Conservation (phyloP, 1,140 invertebrate genomes). For the Tetramorium parvispinum region DNA sequence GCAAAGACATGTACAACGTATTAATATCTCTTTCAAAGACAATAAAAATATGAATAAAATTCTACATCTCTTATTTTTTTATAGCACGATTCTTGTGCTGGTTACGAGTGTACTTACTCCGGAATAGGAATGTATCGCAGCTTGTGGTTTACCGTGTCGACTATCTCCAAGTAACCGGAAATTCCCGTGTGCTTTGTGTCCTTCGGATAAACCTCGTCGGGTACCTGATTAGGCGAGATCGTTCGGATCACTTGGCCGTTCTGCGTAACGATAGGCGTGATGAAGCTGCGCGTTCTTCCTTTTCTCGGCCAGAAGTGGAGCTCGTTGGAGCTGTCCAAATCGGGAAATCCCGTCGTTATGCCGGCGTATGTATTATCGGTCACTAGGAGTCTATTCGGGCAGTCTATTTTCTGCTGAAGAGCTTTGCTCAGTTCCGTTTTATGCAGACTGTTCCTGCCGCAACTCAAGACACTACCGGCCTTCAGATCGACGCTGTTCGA, state of each 20-base stretch:
- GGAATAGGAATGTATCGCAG: slow-evolving; percentile 88
- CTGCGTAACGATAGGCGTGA: slow-evolving; percentile 80
- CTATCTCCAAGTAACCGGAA: slow-evolving; percentile 87
- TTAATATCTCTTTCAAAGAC: slow-evolving; percentile 1
- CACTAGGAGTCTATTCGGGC: slow-evolving; percentile 85
- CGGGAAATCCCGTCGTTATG: slow-evolving; percentile 87
- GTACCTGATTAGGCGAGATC: slow-evolving; percentile 74
- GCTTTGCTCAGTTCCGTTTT: slow-evolving; percentile 71
- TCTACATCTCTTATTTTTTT: slow-evolving; percentile 3
- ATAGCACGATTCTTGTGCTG: background rate
- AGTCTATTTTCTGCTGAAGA: slow-evolving; percentile 82
- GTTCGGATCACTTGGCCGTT: slow-evolving; percentile 82
- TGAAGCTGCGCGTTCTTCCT: slow-evolving; percentile 57
- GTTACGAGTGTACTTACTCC: slow-evolving; percentile 79
- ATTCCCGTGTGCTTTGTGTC: slow-evolving; percentile 63
- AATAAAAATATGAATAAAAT: background rate
- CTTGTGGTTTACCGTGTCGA: slow-evolving; percentile 85
- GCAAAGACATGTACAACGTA: background rate
- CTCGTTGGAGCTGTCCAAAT: slow-evolving; percentile 82
- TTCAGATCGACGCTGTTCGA: slow-evolving; percentile 33
- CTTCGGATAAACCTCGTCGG: slow-evolving; percentile 71
- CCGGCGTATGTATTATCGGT: slow-evolving; percentile 84
- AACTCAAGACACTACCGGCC: slow-evolving; percentile 71
- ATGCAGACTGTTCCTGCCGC: slow-evolving; percentile 61
- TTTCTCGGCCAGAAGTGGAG: slow-evolving; percentile 79